These are phyloP conservation scores for Drosophila tanythrix DNA, from an alignment of 2,888 invertebrate species.

Conservation along the genomic window DNA sequence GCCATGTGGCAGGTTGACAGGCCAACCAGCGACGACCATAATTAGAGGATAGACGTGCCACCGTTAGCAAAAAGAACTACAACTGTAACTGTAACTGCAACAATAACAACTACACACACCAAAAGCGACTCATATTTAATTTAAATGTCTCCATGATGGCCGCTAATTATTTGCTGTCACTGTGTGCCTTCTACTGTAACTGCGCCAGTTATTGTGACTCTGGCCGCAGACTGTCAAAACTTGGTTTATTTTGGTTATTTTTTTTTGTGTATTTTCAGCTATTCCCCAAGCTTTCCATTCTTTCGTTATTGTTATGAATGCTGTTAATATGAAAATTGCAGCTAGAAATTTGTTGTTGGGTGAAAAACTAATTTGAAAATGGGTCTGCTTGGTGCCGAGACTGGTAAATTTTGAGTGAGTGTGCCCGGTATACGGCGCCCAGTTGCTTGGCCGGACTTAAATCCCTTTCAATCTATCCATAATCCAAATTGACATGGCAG, in stretches of 20 bases:
- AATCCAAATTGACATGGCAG: conserved; percentile 76
- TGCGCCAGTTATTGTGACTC: conserved; percentile 28
- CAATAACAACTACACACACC: conserved; percentile 11
- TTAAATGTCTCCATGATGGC: conserved; percentile 67
- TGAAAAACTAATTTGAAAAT: conserved; percentile 77
- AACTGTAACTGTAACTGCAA: conserved; percentile 9
- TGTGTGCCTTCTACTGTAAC: conserved; percentile 54
- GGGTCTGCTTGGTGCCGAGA: conserved; percentile 44
- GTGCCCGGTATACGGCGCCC: conserved; percentile 20
- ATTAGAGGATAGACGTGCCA: conserved; percentile 64
- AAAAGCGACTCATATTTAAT: conserved; percentile 67
- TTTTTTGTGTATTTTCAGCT: conserved; percentile 31
- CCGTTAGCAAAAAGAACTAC: conserved; percentile 23
- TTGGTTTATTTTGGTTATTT: conserved; percentile 1
- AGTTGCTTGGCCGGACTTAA: conserved; percentile 48
- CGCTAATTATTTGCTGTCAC: conserved; percentile 71
- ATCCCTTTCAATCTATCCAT: conserved; percentile 75
- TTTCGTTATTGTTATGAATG: conserved; percentile 23
- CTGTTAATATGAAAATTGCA: conserved; percentile 55
- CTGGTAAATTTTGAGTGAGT: conserved; percentile 14
- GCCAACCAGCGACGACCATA: conserved; percentile 54
- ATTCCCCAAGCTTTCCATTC: conserved; percentile 40
- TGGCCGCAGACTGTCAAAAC: conserved; percentile 44
- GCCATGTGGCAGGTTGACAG: conserved; percentile 62
- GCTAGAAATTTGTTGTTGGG: conserved; percentile 7